phyloP scores from a whole-genome alignment of 1,140 invertebrate genomes.

The Procambarus clarkii region DNA sequence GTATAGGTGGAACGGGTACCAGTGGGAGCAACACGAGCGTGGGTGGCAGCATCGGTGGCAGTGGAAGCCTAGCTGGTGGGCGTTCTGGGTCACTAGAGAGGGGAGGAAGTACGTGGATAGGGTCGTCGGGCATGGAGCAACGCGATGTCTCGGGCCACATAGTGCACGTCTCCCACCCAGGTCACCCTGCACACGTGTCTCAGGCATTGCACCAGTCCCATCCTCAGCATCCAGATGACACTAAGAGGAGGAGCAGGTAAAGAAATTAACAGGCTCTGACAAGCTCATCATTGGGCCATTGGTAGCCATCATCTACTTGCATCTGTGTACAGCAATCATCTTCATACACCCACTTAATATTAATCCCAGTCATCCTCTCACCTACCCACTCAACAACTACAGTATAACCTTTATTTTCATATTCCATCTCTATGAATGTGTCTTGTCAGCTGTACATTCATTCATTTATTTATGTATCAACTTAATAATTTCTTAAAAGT shows the following conservation, averaged over 20 bases:
- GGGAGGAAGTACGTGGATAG: slow-evolving; percentile 15
- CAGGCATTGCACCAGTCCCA: slow-evolving; percentile 2
- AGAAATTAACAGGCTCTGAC: too few species aligned
- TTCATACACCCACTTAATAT: too few species aligned
- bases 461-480: too few species aligned
- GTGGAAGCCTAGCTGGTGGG: slow-evolving; percentile 36
- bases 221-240: slow-evolving; percentile 13
- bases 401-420: too few species aligned
- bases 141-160: neutral
- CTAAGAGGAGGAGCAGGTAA: slow-evolving; percentile 53
- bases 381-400: too few species aligned
- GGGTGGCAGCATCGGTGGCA: slow-evolving; percentile 47
- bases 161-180: slow-evolving; percentile 7
- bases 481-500: too few species aligned
- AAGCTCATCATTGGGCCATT: too few species aligned
- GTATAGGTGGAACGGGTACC: slow-evolving; percentile 32
- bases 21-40: slow-evolving; percentile 45
- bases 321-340: too few species aligned
- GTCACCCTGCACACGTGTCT: slow-evolving; percentile 21
- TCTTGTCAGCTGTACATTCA: too few species aligned
- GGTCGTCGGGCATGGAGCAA: slow-evolving; percentile 17
- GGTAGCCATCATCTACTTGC: too few species aligned
- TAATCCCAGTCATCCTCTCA: too few species aligned
- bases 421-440: too few species aligned
- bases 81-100: slow-evolving; percentile 50